Conservation (phyloP, 2,797 vertebrate genomes). For the Balearica regulorum region DNA sequence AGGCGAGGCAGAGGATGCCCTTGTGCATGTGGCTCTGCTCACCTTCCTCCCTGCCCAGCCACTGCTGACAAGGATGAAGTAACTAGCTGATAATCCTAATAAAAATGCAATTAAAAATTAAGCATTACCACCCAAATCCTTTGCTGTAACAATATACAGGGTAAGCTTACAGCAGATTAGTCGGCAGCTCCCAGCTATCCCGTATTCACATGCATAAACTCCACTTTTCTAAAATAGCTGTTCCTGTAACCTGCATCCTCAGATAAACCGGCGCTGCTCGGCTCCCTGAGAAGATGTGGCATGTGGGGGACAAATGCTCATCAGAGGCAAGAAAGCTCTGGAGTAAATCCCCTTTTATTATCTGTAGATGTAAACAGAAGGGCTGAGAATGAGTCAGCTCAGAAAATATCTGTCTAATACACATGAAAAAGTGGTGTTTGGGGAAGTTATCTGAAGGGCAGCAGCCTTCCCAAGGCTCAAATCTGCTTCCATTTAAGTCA, state of each 20-base stretch:
- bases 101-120: slow-evolving; percentile 21
- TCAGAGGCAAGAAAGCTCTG: background rate
- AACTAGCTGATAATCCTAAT: slow-evolving; percentile 5
- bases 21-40: background rate
- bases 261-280: background rate
- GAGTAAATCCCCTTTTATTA: background rate
- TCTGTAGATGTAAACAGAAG: background rate
- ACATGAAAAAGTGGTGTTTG: background rate
- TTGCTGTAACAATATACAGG: background rate
- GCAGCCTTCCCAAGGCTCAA: background rate
- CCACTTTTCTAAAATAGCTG: background rate
- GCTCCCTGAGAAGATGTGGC: background rate
- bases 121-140: background rate
- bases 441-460: background rate
- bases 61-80: background rate
- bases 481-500: background rate
- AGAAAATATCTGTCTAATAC: background rate
- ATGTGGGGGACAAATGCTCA: background rate
- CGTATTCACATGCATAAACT: background rate
- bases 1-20: background rate
- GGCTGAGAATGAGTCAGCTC: background rate
- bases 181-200: background rate
- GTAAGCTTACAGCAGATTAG: background rate
- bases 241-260: background rate
- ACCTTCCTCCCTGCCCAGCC: background rate